These are phyloP conservation scores for Champsocephalus esox DNA, from an alignment of 2,797 vertebrate genomes.

Conservation along the genomic window DNA sequence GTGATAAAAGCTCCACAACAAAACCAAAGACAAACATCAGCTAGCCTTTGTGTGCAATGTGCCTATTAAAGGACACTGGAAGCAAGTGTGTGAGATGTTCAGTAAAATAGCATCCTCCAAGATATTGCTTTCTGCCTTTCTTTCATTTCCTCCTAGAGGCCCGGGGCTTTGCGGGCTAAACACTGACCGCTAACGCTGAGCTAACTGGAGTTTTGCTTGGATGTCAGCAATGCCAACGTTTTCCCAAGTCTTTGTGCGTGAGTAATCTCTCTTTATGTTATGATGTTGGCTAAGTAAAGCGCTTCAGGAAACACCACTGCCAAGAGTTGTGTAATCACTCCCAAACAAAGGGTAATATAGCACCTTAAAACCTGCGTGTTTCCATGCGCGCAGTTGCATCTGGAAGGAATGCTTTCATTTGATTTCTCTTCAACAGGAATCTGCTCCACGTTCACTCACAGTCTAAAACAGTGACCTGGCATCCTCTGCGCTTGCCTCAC, in stretches of 20 bases:
- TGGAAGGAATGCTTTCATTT: slow-evolving; percentile 31
- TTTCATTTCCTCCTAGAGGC: slow-evolving; percentile 66
- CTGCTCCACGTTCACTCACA: slow-evolving; percentile 38
- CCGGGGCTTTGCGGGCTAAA: slow-evolving; percentile 32
- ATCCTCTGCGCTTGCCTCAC: slow-evolving; percentile 12
- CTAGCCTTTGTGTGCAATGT: slow-evolving; percentile 18
- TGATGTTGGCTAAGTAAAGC: slow-evolving; percentile 29
- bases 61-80: slow-evolving; percentile 23
- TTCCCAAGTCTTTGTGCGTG: slow-evolving; percentile 11
- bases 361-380: background rate
- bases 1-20: background rate
- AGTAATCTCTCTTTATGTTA: slow-evolving; percentile 38
- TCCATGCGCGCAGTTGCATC: slow-evolving; percentile 24
- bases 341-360: slow-evolving; percentile 53
- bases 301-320: slow-evolving; percentile 34
- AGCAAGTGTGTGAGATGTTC: slow-evolving; percentile 18
- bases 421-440: slow-evolving; percentile 43
- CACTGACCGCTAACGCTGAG: slow-evolving; percentile 10
- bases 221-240: slow-evolving; percentile 17
- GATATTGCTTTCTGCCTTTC: slow-evolving; percentile 46
- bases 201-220: slow-evolving; percentile 39
- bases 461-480: slow-evolving; percentile 44
- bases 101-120: slow-evolving; percentile 26
- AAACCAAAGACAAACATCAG: background rate
- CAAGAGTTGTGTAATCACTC: slow-evolving; percentile 34